phyloP scores from a whole-genome alignment of 2,113 vertebrate species.

The Tupaia chinensis region DNA sequence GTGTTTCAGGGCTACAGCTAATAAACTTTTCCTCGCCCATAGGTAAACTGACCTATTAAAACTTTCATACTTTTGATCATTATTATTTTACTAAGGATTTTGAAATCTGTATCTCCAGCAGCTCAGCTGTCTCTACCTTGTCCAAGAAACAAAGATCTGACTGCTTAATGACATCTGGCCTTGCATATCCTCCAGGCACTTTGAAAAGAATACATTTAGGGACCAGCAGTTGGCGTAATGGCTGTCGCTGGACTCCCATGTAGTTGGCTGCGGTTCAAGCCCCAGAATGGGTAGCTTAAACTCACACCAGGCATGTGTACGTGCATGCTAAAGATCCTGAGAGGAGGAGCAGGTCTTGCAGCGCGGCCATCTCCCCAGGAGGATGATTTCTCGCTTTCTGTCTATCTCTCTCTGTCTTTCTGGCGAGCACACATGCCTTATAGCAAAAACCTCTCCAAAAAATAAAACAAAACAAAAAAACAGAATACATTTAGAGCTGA shows the following conservation, averaged over 20 bases:
- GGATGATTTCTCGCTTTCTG: no score
- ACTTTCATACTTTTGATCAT: not conserved
- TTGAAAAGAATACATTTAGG: not conserved
- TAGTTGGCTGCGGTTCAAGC: no score
- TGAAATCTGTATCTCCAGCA: not conserved
- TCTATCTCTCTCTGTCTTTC: no score
- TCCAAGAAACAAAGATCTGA: not conserved
- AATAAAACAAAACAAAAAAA: not conserved
- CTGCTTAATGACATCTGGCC: not conserved
- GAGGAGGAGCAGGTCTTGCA: no score
- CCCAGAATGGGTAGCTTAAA: no score
- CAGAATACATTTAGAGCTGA: not conserved
- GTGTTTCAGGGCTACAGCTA: not conserved
- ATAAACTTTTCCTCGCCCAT: not conserved
- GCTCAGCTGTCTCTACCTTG: not conserved
- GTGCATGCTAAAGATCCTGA: no score
- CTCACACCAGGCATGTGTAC: no score
- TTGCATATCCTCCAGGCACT: not conserved
- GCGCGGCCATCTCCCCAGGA: no score
- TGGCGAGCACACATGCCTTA: no score
- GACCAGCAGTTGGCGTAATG: not conserved
- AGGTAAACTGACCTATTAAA: not conserved
- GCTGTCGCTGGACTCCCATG: no score
- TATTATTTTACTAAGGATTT: conserved; percentile 6
- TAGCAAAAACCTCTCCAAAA: no score